These are phyloP conservation scores for Cepphus grylle DNA, from an alignment of 2,113 vertebrate species.

Conservation along the genomic window DNA sequence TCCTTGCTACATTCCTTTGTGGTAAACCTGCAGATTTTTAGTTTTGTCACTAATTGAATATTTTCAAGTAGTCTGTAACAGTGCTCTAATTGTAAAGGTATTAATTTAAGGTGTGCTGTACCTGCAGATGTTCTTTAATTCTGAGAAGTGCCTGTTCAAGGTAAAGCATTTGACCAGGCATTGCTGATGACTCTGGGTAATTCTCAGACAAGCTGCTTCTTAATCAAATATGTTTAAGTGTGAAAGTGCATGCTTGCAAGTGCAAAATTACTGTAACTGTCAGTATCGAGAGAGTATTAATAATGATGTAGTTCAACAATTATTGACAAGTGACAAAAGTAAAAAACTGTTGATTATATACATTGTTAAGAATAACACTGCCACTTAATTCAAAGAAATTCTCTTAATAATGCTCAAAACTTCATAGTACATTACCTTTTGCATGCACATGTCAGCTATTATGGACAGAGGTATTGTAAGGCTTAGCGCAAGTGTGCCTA, in stretches of 20 bases:
- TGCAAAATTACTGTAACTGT: background rate
- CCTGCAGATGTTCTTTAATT: background rate
- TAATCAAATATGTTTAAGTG: background rate
- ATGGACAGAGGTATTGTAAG: conserved; percentile 98
- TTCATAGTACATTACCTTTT: conserved; percentile 80
- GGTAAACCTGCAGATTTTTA: background rate
- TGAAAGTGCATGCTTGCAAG: background rate
- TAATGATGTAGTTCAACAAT: background rate
- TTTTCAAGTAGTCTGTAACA: background rate
- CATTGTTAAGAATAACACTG: background rate
- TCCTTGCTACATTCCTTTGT: background rate
- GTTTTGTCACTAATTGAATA: background rate
- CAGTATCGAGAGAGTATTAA: background rate
- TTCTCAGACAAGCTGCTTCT: background rate
- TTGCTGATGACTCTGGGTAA: background rate
- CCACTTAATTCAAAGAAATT: background rate
- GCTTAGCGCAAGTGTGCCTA: conserved; percentile 93
- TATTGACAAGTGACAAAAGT: background rate
- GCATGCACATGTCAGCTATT: conserved; percentile 94
- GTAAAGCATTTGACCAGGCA: background rate
- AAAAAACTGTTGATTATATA: background rate
- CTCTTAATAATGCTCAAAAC: background rate
- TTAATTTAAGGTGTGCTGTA: background rate
- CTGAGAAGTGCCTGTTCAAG: background rate
- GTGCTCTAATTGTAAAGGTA: background rate